Evolutionary conservation across 2,797 vertebrate genomes (phyloP), one percentile per base, ranked within the genome.

Genomic region (Ibycter americanus): DNA sequence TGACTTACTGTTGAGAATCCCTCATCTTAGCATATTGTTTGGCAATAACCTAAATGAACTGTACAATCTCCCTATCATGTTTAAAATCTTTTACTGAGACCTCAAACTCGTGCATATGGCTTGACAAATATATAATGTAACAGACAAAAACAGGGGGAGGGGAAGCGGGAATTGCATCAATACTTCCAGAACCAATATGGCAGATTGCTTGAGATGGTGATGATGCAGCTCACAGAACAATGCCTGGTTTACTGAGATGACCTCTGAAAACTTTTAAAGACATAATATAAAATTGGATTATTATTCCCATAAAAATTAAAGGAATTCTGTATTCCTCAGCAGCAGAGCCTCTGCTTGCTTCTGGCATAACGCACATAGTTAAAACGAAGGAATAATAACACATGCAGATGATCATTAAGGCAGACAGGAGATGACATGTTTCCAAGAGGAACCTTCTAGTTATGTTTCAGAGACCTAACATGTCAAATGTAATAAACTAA

Each of bases 401-500:
- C 26, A 34, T 44, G 8, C 22, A 70, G 77, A 87, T 38, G 77
- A 47, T 84, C 74, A 67, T 74, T 76, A 51, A 46, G 31, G 77
- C 55, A 92, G 22, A 90, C 42, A 95, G 79, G 55, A 79, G 54
- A 55, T 1, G 0, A 87, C 73, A 32, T 36, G 49, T 42, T 92
- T 91, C 91, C 61, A 87, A 67, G 47, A 87, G 34, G 46, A 92
- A 84, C 71, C 77, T 93, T 91, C 88, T 21, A 77, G 68, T 83
- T 86, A 38, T 3, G 49, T 90, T 76, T 92, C 47, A 25, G 62
- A 76, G 20, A 31, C 68, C 84, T 44, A 91, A 82, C 38, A 92
- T 8, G n/a, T 93, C 94, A 91, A 59, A 73, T 29, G 29, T 12
- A 95, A 95, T 95, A 85, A 89, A 87, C 86, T 15, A 27, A 96